These are phyloP conservation scores for Nineta flava DNA, from an alignment of 2,888 invertebrate species.

Conservation along the genomic window DNA sequence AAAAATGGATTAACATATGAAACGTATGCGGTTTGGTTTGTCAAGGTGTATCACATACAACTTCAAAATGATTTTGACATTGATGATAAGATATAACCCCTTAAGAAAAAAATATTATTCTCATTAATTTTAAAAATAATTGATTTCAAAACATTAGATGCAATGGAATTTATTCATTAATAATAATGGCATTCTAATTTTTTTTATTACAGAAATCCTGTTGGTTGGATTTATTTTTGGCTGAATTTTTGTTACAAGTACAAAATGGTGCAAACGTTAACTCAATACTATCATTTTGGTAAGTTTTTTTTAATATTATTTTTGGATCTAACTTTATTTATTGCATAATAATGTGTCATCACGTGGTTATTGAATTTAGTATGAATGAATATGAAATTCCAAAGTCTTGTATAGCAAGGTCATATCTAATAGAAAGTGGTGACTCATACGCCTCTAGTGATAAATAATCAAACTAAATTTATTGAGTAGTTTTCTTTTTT, in stretches of 20 bases:
- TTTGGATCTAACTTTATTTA: background rate
- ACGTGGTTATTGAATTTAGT: conserved; percentile 1
- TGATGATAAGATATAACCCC: no score
- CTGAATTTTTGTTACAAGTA: conserved; percentile 40
- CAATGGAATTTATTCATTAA: background rate
- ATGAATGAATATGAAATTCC: background rate
- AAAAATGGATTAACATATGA: no score
- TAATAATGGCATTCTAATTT: background rate
- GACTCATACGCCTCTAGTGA: background rate
- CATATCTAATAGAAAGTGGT: no score
- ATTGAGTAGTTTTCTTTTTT: background rate
- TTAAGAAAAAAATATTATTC: no score
- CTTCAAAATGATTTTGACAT: no score
- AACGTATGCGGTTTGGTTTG: no score
- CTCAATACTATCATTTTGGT: conserved; percentile 44
- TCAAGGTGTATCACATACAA: no score
- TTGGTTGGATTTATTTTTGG: conserved; percentile 47
- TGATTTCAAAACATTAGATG: no score
- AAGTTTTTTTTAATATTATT: conserved; percentile 16
- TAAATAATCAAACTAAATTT: background rate
- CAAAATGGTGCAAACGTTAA: conserved; percentile 38
- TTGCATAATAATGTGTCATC: background rate
- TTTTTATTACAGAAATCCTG: conserved; percentile 39
- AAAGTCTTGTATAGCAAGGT: no score
- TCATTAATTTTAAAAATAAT: no score